Evolutionary conservation across 1,140 invertebrate species (phyloP).

Genomic region (Scaptomyza graminum): DNA sequence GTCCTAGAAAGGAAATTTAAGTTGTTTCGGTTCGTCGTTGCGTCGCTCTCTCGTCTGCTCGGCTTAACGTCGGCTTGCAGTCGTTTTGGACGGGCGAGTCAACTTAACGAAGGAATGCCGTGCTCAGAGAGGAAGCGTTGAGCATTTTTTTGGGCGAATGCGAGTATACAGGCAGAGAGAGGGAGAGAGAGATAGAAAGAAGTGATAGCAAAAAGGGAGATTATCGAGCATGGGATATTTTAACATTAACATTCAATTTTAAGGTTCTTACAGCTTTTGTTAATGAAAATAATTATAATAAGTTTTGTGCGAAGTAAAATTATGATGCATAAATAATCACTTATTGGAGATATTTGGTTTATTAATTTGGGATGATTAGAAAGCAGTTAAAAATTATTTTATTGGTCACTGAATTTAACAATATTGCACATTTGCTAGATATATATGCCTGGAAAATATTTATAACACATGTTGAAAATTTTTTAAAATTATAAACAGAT

Average conservation of each 20-base stretch:
- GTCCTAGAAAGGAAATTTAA: constrained; percentile 56
- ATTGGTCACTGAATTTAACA: too few species aligned
- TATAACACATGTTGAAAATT: too few species aligned
- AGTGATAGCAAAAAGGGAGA: too few species aligned
- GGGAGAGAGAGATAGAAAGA: neutral
- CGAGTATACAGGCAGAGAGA: neutral
- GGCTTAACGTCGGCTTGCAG: constrained; percentile 16
- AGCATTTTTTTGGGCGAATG: neutral
- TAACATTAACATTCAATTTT: neutral
- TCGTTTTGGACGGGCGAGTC: constrained; percentile 13
- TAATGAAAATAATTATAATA: neutral
- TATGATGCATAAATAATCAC: too few species aligned
- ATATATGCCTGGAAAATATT: too few species aligned
- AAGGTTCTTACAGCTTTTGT: neutral
- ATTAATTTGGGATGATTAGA: too few species aligned
- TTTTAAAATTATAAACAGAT: too few species aligned
- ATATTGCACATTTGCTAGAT: too few species aligned
- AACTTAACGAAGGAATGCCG: constrained; percentile 36
- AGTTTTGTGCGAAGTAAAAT: neutral
- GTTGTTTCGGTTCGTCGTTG: constrained; percentile 16
- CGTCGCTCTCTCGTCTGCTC: constrained; percentile 20
- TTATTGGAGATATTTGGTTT: too few species aligned
- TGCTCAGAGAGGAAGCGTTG: neutral
- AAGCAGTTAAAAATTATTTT: too few species aligned
- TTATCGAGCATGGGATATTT: constrained; percentile 2